These are phyloP conservation scores for Sminthurides aquaticus DNA, from an alignment of 2,888 invertebrate genomes.

Conservation along the genomic window DNA sequence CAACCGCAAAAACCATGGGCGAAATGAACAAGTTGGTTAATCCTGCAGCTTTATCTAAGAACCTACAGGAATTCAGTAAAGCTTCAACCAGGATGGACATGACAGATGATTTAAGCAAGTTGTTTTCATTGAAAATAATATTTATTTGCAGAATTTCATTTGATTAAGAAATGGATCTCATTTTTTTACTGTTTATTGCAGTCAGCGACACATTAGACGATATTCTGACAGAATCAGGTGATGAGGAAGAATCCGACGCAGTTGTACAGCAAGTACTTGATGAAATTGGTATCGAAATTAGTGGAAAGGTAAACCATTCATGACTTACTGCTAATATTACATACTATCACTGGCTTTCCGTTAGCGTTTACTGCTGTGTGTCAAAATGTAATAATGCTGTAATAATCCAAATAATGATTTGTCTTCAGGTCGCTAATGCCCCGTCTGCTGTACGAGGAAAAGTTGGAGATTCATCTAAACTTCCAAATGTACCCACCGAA, in stretches of 20 bases:
- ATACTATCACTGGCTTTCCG: too few species aligned
- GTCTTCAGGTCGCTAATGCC: slow-evolving; percentile 39
- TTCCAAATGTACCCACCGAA: slow-evolving; percentile 53
- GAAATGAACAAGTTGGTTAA: slow-evolving; percentile 80
- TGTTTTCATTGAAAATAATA: too few species aligned
- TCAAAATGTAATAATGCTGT: too few species aligned
- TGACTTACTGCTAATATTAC: slow-evolving; percentile 20
- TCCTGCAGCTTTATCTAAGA: slow-evolving; percentile 72
- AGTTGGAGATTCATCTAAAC: slow-evolving; percentile 52
- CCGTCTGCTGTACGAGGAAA: slow-evolving; percentile 59
- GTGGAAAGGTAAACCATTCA: slow-evolving; percentile 78
- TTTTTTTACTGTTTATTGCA: slow-evolving; percentile 47
- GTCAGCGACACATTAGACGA: slow-evolving; percentile 86
- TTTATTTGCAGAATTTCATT: not conserved
- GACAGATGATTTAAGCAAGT: slow-evolving; percentile 89
- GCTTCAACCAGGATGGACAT: slow-evolving; percentile 85
- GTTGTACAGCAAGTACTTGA: slow-evolving; percentile 87
- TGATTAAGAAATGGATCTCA: not conserved
- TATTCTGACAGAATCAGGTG: slow-evolving; percentile 78
- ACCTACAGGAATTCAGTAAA: slow-evolving; percentile 73
- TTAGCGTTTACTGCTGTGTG: too few species aligned
- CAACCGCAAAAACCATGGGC: slow-evolving; percentile 81
- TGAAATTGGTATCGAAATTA: slow-evolving; percentile 91
- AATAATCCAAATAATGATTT: not conserved
- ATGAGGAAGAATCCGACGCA: slow-evolving; percentile 80